These are phyloP conservation scores for Myotis lucifugus DNA, from an alignment of 2,113 vertebrate genomes.

Conservation along the genomic window DNA sequence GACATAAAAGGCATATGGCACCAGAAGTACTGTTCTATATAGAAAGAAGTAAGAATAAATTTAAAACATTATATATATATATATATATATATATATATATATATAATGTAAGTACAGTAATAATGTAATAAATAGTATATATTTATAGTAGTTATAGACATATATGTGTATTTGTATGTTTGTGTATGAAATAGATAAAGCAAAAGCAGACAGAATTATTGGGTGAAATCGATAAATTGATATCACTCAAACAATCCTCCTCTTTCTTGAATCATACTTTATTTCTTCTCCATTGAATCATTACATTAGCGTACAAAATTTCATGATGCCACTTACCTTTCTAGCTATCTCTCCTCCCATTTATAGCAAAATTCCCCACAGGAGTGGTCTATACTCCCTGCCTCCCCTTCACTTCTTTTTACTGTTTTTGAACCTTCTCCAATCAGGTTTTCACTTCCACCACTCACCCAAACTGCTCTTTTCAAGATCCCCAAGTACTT, in stretches of 20 bases:
- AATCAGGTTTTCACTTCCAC: neutral
- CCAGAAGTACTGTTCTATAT: neutral
- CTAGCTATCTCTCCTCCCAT: neutral
- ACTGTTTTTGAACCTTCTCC: neutral
- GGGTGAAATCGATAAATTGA: neutral
- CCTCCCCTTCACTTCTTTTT: neutral
- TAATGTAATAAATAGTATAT: neutral
- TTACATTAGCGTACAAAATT: neutral
- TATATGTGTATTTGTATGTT: neutral
- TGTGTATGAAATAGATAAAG: neutral
- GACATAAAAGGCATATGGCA: neutral
- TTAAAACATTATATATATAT: neutral
- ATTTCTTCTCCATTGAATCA: neutral
- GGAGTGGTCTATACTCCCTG: neutral
- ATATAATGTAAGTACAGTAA: neutral
- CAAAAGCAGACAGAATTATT: neutral
- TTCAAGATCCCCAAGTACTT: neutral
- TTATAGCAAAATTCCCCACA: neutral
- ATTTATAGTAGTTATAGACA: neutral
- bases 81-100: neutral
- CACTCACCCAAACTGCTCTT: neutral
- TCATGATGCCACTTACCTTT: neutral
- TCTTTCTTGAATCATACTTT: neutral
- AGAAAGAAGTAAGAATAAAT: neutral
- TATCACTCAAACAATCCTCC: neutral